Conservation (phyloP, 1,140 invertebrate genomes). For the Rhopalosiphum maidis region DNA sequence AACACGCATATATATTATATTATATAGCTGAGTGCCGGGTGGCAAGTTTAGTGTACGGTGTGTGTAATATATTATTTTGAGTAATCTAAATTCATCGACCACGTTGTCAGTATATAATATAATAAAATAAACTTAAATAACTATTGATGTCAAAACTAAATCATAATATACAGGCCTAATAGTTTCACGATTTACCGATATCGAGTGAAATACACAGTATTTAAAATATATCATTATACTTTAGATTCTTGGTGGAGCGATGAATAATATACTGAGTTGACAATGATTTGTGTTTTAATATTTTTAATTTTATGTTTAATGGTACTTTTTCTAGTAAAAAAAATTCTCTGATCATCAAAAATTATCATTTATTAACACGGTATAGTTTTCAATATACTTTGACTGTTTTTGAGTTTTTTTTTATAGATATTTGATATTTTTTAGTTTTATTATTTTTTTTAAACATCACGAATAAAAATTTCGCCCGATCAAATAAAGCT, state of each 20-base stretch:
- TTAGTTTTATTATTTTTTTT: no score
- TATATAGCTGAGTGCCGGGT: neutral
- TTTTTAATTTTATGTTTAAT: neutral
- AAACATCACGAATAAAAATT: no score
- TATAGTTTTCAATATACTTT: no score
- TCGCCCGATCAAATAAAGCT: no score
- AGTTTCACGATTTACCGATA: neutral
- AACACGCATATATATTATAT: neutral
- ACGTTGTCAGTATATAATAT: no score
- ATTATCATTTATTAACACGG: no score
- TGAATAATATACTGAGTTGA: neutral
- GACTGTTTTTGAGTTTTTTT: no score
- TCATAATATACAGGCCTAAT: neutral
- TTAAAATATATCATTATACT: neutral
- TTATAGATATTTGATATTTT: no score
- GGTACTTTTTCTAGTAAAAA: neutral
- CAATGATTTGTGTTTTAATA: neutral
- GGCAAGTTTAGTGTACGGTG: neutral
- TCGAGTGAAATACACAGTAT: rapidly evolving
- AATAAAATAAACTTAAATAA: neutral
- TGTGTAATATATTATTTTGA: neutral
- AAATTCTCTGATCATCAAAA: neutral
- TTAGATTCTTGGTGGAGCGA: neutral
- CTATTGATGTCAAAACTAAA: neutral
- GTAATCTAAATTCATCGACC: neutral